phyloP scores from a whole-genome alignment of 2,113 vertebrate genomes.

The Promerops cafer region DNA sequence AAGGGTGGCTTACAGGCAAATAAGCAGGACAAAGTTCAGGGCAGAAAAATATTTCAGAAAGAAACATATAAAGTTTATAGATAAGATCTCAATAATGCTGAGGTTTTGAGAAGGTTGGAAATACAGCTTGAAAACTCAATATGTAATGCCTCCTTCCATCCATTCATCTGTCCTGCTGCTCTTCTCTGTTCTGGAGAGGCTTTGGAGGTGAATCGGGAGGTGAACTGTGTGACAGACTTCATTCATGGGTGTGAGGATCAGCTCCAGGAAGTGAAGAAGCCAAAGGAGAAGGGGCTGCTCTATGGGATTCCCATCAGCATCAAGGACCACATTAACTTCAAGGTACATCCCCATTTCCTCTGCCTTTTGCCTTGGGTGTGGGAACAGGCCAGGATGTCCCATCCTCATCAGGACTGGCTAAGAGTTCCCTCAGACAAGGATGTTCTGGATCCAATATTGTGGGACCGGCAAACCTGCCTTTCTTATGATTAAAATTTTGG shows the following conservation, averaged over 20 bases:
- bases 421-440: neutral
- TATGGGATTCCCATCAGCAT: slow-evolving; percentile 87
- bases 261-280: slow-evolving; percentile 60
- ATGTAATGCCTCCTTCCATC: neutral
- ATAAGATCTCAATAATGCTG: neutral
- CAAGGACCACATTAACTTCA: slow-evolving; percentile 82
- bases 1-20: neutral
- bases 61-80: neutral
- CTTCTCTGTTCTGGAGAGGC: slow-evolving; percentile 65
- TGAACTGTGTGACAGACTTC: slow-evolving; percentile 81
- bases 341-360: slow-evolving; percentile 64
- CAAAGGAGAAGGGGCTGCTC: slow-evolving; percentile 69
- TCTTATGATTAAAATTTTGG: neutral
- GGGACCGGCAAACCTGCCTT: neutral
- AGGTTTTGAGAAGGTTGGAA: neutral
- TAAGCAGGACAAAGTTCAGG: neutral
- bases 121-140: neutral
- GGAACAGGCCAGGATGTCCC: neutral
- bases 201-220: slow-evolving; percentile 72
- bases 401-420: neutral
- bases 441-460: neutral
- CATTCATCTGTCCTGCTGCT: neutral
- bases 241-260: slow-evolving; percentile 80
- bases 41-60: neutral
- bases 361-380: neutral